A percentile compares a stretch with the other conserved stretches of the same genome.
Conservation (phyloP, 2,797 vertebrate species). For the Ctenopoma kingsleyae region DNA sequence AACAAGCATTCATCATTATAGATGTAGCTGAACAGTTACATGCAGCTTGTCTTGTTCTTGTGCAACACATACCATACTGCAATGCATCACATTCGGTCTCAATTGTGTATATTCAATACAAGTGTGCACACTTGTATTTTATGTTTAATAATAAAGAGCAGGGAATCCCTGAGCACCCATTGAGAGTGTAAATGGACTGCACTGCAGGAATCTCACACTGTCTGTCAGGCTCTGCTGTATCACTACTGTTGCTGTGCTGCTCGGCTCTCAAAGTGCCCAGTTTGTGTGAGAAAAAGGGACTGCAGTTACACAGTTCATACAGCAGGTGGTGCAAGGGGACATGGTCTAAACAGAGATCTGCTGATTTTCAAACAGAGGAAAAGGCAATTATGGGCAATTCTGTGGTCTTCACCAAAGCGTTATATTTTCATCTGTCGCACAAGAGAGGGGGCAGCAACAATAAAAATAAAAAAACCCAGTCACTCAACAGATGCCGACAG, state of each 20-base stretch:
- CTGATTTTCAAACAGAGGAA: constrained; percentile 36
- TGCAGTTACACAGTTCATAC: constrained; percentile 69
- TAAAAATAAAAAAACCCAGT: constrained; percentile 3
- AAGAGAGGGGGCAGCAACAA: constrained; percentile 2
- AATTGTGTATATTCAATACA: background rate
- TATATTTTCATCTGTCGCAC: constrained; percentile 28
- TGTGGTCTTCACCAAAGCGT: constrained; percentile 31
- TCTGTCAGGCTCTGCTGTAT: constrained; percentile 45
- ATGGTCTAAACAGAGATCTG: constrained; percentile 15
- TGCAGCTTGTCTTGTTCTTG: background rate
- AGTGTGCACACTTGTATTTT: constrained; percentile 18
- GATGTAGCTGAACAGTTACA: background rate
- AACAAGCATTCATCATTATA: constrained; percentile 23
- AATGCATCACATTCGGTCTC: constrained; percentile 69
- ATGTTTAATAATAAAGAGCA: constrained; percentile 33
- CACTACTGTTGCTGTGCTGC: constrained; percentile 43
- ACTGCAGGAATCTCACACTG: constrained; percentile 77
- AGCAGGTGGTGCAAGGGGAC: constrained; percentile 89
- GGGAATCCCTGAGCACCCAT: constrained; percentile 51
- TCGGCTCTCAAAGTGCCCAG: constrained; percentile 15
- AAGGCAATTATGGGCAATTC: constrained; percentile 44
- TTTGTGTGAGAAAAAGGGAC: background rate
- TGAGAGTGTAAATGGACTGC: constrained; percentile 61
- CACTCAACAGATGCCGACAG: background rate
- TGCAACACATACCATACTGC: constrained; percentile 51